Base-by-base conservation (phyloP, 2,797 vertebrate genomes). In the Rhinogobio ventralis region DNA sequence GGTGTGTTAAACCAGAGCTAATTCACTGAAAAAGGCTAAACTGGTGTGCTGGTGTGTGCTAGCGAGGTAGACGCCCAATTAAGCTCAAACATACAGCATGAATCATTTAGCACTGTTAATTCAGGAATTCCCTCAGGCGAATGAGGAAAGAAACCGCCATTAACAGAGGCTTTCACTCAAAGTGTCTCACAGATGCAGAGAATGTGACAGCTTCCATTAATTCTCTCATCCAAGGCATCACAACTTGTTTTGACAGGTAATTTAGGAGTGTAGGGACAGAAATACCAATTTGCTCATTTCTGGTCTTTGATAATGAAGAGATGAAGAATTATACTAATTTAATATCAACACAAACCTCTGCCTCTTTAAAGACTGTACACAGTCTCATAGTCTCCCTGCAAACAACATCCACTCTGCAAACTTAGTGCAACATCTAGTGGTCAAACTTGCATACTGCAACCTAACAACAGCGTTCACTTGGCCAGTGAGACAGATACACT, bases 41-140 rank as follows among this genome's bases (percentile, higher is more conserved):
- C 39, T 7, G 36, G 39, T 20, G 42, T 39, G 25, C 51, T n/a
- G 17, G n/a, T 85, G 55, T 49, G 69, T 75, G 30, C 49, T 74
- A 19, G 77, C 5, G 7, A 78, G 30, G 20, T 64, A 81, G 30
- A 78, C 0, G 69, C 69, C 69, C 60, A 75, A 64, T 87, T 84
- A 79, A n/a, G 14, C 62, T 76, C 23, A 49, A 55, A 39, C 46
- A 51, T 20, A 62, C 17, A 66, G 64, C 36, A 53, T 55, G 33
- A 86, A 81, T 86, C 79, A 81, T 87, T 85, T 45, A 84, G 57
- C 14, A 17, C 64, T 66, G 36, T 76, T 82, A 85, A 87, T 85
- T 87, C 72, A 77, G 67, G 82, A 76, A 45, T 57, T 68, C 30
- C 82, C 82, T 67, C 73, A 76, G 72, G 73, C 62, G 20, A 75